These are phyloP conservation scores for Ichneumoninae sp. DNA, from an alignment of 2,888 invertebrate species.

Conservation along the genomic window DNA sequence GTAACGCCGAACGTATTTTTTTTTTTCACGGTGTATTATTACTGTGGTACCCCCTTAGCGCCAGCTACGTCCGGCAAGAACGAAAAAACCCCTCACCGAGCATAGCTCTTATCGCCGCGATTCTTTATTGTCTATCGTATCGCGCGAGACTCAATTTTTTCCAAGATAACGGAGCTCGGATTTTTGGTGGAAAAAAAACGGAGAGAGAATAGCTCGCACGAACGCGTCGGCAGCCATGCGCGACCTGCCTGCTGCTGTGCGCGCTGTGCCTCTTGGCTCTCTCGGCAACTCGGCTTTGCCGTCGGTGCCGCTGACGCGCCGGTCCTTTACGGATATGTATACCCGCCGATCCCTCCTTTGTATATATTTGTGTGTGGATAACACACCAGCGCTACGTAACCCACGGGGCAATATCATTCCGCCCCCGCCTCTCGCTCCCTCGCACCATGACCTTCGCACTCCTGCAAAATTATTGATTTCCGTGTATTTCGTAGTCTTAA, in stretches of 20 bases:
- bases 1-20: neutral
- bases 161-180: constrained; percentile 31
- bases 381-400: neutral
- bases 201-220: constrained; percentile 69
- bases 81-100: constrained; percentile 13
- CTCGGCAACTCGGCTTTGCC: constrained; percentile 22
- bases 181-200: constrained; percentile 38
- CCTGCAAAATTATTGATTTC: constrained; percentile 70
- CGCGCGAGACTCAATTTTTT: neutral
- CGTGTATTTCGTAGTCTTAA: constrained; percentile 37
- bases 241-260: constrained; percentile 69
- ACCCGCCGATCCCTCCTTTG: constrained; percentile 2
- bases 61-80: neutral
- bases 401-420: constrained; percentile 13
- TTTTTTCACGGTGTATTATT: constrained; percentile 6
- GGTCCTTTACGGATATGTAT: constrained; percentile 47
- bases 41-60: neutral
- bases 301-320: constrained; percentile 41
- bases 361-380: constrained; percentile 14
- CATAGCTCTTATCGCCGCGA: neutral
- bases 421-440: constrained; percentile 36
- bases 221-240: constrained; percentile 75
- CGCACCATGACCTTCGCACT: constrained; percentile 69
- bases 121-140: neutral
- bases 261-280: constrained; percentile 43